Evolutionary conservation across 2,797 vertebrate genomes (phyloP), one percentile per base, ranked within the genome.

Genomic region (Mionectes olivaceus): DNA sequence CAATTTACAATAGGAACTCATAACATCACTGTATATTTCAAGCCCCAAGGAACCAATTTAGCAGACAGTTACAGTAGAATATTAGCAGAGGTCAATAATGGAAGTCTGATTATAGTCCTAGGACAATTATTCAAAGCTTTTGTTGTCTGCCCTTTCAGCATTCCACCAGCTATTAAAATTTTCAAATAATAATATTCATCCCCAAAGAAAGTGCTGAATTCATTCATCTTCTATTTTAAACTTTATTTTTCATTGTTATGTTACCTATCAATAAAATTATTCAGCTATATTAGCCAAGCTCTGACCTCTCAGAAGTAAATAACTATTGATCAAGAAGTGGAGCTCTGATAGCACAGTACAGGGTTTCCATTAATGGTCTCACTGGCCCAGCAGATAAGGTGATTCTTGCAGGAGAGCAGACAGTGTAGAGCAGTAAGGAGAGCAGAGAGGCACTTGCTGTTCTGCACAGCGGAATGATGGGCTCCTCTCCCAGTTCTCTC

Each of bases 41-140:
- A 98, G 98, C 99, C 99, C 99, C 98, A 98, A 99, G 99, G 99
- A 99, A 98, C 99, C 99, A 99, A 99, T 99, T 99, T 99, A 99
- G 98, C 96, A 99, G 98, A 98, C 98, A 98, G 98, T 99, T 99
- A 99, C 99, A 98, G 98, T 98, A 98, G 98, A 98, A 99, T 99
- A 99, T 99, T 99, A 99, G 98, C 98, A 98, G 98, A 98, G 99
- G 99, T 99, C 99, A 99, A 99, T 99, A 99, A 99, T 99, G 98
- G 98, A 99, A 99, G 99, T 99, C 98, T 99, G 98, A 99, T 99
- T 98, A 98, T 98, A 98, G 98, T 98, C 97, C 98, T 98, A 98
- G 98, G 98, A 99, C 98, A 98, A 99, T 98, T 98, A 98, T 98
- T 98, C 98, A 98, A 93, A 96, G 96, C 97, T 98, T 98, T 97